Evolutionary conservation across 2,888 invertebrate species (phyloP), one percentile per base, ranked within the genome.

Genomic region (Abrostola triplasia): DNA sequence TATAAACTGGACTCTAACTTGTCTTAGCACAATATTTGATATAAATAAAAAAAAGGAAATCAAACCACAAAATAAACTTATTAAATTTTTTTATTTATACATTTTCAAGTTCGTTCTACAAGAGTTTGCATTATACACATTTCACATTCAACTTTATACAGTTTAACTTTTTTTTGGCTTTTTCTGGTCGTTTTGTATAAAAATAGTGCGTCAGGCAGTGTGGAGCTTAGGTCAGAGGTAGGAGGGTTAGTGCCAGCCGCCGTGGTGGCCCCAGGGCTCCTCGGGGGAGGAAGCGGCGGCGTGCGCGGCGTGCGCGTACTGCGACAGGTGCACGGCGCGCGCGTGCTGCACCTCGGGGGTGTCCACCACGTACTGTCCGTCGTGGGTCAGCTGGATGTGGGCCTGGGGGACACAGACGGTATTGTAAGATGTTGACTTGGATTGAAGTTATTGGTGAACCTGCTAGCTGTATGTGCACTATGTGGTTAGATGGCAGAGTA

Each of bases 341-440:
- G 94, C 94, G 87, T 94, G 94, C 55, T 94, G 93, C 0, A 94
- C 94, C 82, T 94, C 94, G 62, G 94, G 94, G 62, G 94, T 94
- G 88, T 94, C 94, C 0, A 93, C 92, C 36, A 94, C 93, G 91
- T 91, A 94, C 77, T 94, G 94, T 35, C 94, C 94, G 84, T 94
- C 94, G 85, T 94, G 94, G 77, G 93, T 93, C 73, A 94, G 90
- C 74, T 94, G 94, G 86, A 94, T 94, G 87, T 94, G 89, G 63
- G 94, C 94, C 86, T 89, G 89, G 11, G n/a, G 56, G 40, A 6
- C n/a, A 42, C 10, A 52, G 0, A 55, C 7, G 0, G 2, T n/a
- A n/a, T 24, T 5, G 7, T 0, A 8, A 59, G 54, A 44, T 50
- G 4, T 13, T n/a, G n/a, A n/a, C n/a, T n/a, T n/a, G n/a, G n/a